Conservation (phyloP, 2,797 vertebrate species). For the Aphelocoma californica region DNA sequence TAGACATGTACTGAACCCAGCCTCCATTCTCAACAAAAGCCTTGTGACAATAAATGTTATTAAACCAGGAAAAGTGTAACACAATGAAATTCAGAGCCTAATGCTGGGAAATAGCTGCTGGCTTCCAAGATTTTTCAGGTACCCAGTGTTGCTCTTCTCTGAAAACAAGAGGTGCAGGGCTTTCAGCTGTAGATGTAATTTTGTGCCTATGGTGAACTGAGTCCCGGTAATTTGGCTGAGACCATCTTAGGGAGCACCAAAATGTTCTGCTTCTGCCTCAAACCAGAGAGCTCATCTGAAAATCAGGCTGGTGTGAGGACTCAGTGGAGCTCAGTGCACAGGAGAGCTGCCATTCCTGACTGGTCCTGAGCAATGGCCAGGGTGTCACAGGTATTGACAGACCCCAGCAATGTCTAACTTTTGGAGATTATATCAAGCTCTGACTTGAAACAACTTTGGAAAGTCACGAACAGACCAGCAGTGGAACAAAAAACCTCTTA, state of each 20-base stretch:
- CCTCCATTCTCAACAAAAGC: background rate
- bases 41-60: background rate
- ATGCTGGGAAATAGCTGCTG: background rate
- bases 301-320: background rate
- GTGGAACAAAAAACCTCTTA: background rate
- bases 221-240: background rate
- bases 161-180: background rate
- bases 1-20: background rate
- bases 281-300: background rate
- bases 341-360: background rate
- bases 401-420: background rate
- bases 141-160: background rate
- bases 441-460: background rate
- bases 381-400: background rate
- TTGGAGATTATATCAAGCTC: background rate
- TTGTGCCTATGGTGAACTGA: background rate
- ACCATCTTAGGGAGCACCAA: background rate
- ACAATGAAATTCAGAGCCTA: background rate
- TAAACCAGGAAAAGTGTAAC: background rate
- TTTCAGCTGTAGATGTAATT: background rate
- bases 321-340: background rate
- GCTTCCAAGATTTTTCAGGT: background rate
- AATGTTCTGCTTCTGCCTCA: background rate
- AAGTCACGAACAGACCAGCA: background rate
- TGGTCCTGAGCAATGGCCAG: background rate